Base-by-base conservation (phyloP, 2,888 invertebrate species). In the Acheta domesticus region DNA sequence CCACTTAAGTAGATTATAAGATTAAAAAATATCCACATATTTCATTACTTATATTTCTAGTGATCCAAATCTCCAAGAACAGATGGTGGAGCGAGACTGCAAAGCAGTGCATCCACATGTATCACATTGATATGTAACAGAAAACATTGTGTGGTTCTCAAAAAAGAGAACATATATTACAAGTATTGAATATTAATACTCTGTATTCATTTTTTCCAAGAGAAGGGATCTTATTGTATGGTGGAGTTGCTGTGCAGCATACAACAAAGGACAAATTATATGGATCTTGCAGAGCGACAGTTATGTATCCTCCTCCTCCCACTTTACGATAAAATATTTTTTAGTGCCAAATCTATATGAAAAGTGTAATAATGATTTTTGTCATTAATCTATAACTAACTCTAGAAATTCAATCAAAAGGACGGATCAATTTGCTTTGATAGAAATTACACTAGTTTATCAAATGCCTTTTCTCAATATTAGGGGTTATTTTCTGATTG, bases 31-130 rank as follows among this genome's bases (percentile, higher is more conserved):
- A 48, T 19, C 49, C 20, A 36, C 36, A 36, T 36, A 36, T 36
- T 36, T 36, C 36, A 36, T 36, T 36, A 36, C 36, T 36, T 36
- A 36, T 36, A 36, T 36, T 36, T 36, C 36, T 36, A 36, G 36
- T 36, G 36, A 36, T 36, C 36, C 36, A 36, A 36, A 36, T 36
- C 36, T 36, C 36, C 36, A 49, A 19, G n/a, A 48, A 36, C 49
- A 78, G 78, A 74, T 77, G 75, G 79, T 80, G 80, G 80, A 80
- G 80, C 80, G 80, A 80, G 76, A 76, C n/a, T 75, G 48, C 48
- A 48, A 76, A 76, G 76, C 76, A 48, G 48, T 76, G 76, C 48
- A 36, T 76, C 76, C 62, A 62, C n/a, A 19, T 36, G 36, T 36
- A 36, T 36, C 36, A 36, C 36, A 36, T 36, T 36, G 36, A 36